phyloP scores from a whole-genome alignment of 2,797 vertebrate genomes.

The Hoplostethus mediterraneus region DNA sequence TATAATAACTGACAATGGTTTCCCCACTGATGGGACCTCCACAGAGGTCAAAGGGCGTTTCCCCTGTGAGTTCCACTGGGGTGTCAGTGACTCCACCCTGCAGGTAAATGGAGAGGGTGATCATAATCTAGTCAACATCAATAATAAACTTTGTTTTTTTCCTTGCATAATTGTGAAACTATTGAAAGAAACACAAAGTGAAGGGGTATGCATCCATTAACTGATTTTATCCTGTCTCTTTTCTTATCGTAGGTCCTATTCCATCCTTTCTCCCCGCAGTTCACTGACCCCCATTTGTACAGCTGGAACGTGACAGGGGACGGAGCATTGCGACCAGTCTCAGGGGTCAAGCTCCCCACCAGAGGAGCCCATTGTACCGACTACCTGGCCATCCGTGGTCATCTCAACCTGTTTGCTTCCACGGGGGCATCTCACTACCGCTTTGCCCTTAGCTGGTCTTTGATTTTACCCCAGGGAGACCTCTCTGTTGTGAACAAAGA shows the following conservation, averaged over 20 bases:
- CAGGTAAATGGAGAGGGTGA: slow-evolving; percentile 85
- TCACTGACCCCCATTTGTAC: slow-evolving; percentile 91
- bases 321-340: slow-evolving; percentile 84
- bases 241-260: slow-evolving; percentile 86
- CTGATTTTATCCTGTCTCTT: slow-evolving; percentile 17
- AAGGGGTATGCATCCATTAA: not conserved
- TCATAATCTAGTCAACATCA: not conserved
- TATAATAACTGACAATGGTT: slow-evolving; percentile 90
- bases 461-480: slow-evolving; percentile 90
- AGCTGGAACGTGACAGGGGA: slow-evolving; percentile 95
- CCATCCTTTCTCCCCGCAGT: slow-evolving; percentile 92
- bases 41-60: slow-evolving; percentile 83
- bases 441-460: slow-evolving; percentile 95
- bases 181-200: not conserved
- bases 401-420: slow-evolving; percentile 86
- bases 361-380: slow-evolving; percentile 91
- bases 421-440: slow-evolving; percentile 91
- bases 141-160: not conserved
- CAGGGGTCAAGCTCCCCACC: slow-evolving; percentile 87
- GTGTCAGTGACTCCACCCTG: slow-evolving; percentile 90
- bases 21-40: slow-evolving; percentile 77
- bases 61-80: slow-evolving; percentile 95
- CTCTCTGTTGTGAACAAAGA: slow-evolving; percentile 84
- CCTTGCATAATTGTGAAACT: no score
- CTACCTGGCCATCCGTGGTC: slow-evolving; percentile 89